These are phyloP conservation scores for Nymphicus hollandicus DNA, from an alignment of 2,113 vertebrate genomes.

Conservation along the genomic window DNA sequence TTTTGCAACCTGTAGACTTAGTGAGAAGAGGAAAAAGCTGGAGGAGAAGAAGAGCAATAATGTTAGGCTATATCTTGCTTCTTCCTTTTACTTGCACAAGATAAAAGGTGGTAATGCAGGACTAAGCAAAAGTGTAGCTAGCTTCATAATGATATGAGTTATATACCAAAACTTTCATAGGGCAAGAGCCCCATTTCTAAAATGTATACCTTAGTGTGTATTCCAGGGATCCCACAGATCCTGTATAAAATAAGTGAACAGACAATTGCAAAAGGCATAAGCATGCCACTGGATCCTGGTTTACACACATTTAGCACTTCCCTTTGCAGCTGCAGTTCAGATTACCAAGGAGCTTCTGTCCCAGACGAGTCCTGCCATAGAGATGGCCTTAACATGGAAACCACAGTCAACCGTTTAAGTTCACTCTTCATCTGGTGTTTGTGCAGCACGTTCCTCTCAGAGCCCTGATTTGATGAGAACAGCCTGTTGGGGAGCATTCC, in stretches of 20 bases:
- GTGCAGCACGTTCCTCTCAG: neutral
- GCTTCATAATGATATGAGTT: neutral
- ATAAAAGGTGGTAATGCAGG: accelerated
- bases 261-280: neutral
- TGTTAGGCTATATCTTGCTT: neutral
- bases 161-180: neutral
- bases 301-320: neutral
- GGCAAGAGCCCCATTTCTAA: neutral
- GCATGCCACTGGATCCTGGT: neutral
- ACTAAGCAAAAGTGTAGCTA: neutral
- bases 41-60: neutral
- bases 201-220: neutral
- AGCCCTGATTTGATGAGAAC: neutral
- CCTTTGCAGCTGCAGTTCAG: neutral
- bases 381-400: neutral
- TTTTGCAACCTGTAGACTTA: neutral
- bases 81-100: neutral
- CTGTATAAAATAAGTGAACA: neutral
- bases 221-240: neutral
- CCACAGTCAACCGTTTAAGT: neutral
- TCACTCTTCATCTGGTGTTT: accelerated
- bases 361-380: neutral
- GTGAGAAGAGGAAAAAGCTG: neutral
- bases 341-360: neutral
- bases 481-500: neutral